Evolutionary conservation across 2,797 vertebrate species (phyloP).

Genomic region (Acipenser transmontanus): DNA sequence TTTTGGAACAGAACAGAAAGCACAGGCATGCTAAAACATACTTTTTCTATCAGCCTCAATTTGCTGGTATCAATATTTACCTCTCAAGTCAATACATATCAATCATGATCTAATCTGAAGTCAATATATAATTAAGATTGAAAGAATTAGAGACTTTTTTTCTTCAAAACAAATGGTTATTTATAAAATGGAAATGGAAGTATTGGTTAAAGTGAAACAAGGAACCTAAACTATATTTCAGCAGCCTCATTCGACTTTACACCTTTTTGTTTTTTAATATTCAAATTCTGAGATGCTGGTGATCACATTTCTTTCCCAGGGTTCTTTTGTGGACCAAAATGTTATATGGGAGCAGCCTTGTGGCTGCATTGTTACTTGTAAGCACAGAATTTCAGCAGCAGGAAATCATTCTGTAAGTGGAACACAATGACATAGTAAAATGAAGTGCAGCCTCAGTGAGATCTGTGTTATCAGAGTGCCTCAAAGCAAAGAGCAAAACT

Average conservation of each 20-base stretch:
- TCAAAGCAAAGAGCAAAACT: conserved; percentile 10
- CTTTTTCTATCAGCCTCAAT: conserved; percentile 11
- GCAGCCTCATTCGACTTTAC: no score
- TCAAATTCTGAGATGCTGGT: no score
- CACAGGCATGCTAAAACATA: no score
- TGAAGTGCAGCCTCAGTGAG: conserved; percentile 1
- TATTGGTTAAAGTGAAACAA: no score
- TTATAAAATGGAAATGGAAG: no score
- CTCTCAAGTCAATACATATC: conserved; percentile 41
- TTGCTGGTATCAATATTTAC: conserved; percentile 47
- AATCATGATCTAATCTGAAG: conserved; percentile 56
- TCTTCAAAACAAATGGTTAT: no score
- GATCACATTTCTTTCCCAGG: no score
- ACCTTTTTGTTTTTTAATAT: no score
- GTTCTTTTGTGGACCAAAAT: no score
- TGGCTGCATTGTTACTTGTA: conserved; percentile 27
- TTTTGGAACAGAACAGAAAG: no score
- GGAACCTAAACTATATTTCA: no score
- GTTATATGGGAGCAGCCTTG: conserved; percentile 8
- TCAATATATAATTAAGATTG: conserved; percentile 32
- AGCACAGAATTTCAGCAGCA: conserved; percentile 17
- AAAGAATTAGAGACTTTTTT: no score
- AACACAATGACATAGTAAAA: conserved; percentile 5
- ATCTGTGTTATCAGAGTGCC: conserved; percentile 3
- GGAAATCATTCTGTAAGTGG: conserved; percentile 3